Evolutionary conservation across 2,888 invertebrate genomes (phyloP), one percentile per base, ranked within the genome.

Genomic region (Cantharis nigra): DNA sequence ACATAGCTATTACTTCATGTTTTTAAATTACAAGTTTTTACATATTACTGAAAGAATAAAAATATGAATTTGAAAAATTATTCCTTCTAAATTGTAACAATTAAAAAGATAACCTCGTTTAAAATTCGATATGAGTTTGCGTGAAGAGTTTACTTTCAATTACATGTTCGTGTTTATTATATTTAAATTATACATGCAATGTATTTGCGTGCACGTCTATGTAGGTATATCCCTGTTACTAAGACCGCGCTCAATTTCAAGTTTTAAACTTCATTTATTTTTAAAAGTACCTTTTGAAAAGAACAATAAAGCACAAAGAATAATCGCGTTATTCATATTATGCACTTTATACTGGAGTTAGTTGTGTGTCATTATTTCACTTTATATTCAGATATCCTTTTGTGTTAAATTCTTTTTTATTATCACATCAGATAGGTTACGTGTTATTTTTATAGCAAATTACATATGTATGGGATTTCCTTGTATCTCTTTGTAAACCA

Each of bases 301-400:
- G 65, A 67, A 67, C 65, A 67, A 67, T 67, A 67, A 67, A 67
- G 65, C 65, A 67, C 65, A 67, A 67, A 67, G 65, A 67, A 67
- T 67, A 67, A 67, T 26, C 20, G n/a, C 13, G 23, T 67, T 67
- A 67, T 67, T n/a, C 65, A 67, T 26, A 67, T 67, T 67, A 67
- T 67, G 23, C 65, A 67, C 65, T 67, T 23, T n/a, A 67, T n/a
- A 67, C 49, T 49, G 49, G 49, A 49, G 49, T 49, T 49, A 49
- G 49, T 49, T 49, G 49, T 49, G 49, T n/a, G n/a, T 49, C 49
- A 49, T 49, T 49, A 49, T 49, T 49, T 49, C 49, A 49, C 49
- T 49, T 49, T 49, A n/a, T 49, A 49, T 49, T 49, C 49, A n/a
- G 49, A 49, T 49, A 49, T 49, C 49, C 49, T 49, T 33, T 49